Conservation (phyloP, 2,888 invertebrate genomes). For the Drosophila cognata region DNA sequence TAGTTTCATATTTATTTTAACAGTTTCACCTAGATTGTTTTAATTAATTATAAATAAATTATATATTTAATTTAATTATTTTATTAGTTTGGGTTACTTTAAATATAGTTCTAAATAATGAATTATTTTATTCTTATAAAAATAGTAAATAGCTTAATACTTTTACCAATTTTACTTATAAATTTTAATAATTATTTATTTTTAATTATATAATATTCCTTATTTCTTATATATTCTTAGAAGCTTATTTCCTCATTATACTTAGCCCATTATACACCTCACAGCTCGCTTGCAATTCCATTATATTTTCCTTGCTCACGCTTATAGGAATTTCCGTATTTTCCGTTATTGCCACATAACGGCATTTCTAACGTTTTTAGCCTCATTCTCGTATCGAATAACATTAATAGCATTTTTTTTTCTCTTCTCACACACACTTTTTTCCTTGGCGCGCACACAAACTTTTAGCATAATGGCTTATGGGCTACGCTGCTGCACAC, state of each 20-base stretch:
- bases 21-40: too few species aligned
- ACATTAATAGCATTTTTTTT: constrained; percentile 43
- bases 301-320: neutral
- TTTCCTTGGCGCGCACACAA: constrained; percentile 46
- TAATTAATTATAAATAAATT: too few species aligned
- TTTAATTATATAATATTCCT: neutral
- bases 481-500: constrained; percentile 23
- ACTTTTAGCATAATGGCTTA: constrained; percentile 67
- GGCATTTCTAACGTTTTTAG: constrained; percentile 29
- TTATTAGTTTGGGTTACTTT: neutral
- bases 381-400: constrained; percentile 46
- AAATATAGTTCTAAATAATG: neutral
- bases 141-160: neutral
- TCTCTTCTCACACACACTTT: constrained; percentile 31
- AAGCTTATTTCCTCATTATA: neutral
- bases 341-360: constrained; percentile 27
- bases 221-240: neutral
- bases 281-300: neutral
- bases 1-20: neutral
- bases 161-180: neutral
- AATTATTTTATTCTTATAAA: neutral
- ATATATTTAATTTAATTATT: neutral
- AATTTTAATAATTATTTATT: neutral
- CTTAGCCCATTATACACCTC: neutral
- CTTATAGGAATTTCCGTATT: neutral